These are phyloP conservation scores for Zenarchopterus dispar DNA, from an alignment of 2,797 vertebrate genomes.

Conservation along the genomic window DNA sequence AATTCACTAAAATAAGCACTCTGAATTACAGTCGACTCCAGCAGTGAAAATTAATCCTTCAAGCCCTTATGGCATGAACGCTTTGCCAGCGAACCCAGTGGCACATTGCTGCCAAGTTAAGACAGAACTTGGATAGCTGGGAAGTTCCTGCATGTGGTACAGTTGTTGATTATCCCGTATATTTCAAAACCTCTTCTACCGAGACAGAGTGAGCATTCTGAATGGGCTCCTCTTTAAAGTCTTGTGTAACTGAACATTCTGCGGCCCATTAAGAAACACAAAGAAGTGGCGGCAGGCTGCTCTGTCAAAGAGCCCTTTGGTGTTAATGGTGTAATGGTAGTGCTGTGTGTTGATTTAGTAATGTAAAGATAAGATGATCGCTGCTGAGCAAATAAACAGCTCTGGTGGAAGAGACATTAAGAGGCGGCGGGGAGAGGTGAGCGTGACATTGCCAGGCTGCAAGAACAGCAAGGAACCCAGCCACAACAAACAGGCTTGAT, in stretches of 20 bases:
- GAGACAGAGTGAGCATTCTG: conserved; percentile 44
- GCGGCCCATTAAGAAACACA: conserved; percentile 64
- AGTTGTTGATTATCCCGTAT: conserved; percentile 63
- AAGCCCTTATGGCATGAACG: conserved; percentile 45
- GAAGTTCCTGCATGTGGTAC: conserved; percentile 52
- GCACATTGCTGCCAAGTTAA: conserved; percentile 51
- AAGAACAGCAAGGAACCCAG: conserved; percentile 53
- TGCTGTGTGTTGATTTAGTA: conserved; percentile 43
- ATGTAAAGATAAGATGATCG: conserved; percentile 59
- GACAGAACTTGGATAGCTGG: conserved; percentile 39
- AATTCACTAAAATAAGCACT: conserved; percentile 46
- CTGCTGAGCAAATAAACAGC: conserved; percentile 68
- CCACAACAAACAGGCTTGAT: conserved; percentile 50
- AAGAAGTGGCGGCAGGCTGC: conserved; percentile 50
- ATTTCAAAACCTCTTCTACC: conserved; percentile 56
- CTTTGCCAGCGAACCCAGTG: conserved; percentile 56
- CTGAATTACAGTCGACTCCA: conserved; percentile 55
- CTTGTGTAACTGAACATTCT: conserved; percentile 63
- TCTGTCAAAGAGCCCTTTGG: conserved; percentile 41
- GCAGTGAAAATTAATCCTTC: conserved; percentile 62
- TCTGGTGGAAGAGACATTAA: conserved; percentile 32
- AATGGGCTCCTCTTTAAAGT: conserved; percentile 48
- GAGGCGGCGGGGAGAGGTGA: conserved; percentile 13
- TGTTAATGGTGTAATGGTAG: conserved; percentile 54
- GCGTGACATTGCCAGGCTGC: conserved; percentile 20